Percentiles rank a stretch among this genome's conserved stretches.
phyloP scores from a whole-genome alignment of 2,797 vertebrate species.

The Sebastes kiyomatsui region DNA sequence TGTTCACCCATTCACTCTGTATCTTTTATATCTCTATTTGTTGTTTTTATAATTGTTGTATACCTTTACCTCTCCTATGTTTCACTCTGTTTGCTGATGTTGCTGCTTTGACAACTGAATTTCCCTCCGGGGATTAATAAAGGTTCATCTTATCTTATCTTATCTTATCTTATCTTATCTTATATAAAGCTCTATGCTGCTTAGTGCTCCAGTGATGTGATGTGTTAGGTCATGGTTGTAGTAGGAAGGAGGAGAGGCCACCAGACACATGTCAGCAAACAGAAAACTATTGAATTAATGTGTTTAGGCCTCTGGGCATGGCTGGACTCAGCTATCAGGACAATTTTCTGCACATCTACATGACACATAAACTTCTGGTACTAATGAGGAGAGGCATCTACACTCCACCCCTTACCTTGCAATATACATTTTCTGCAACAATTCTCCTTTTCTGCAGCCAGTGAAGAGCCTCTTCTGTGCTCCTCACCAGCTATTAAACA shows the following conservation, averaged over 20 bases:
- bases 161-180: too few species aligned
- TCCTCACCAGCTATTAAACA: conserved; percentile 18
- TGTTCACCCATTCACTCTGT: too few species aligned
- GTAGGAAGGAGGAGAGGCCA: conserved; percentile 20
- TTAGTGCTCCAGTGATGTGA: conserved; percentile 2
- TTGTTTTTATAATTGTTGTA: too few species aligned
- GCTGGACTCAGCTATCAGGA: conserved; percentile 29
- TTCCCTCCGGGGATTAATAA: too few species aligned
- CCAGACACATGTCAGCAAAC: conserved; percentile 63
- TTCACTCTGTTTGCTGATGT: too few species aligned
- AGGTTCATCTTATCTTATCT: too few species aligned
- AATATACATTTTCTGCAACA: background rate
- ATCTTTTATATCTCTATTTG: too few species aligned
- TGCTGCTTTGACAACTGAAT: too few species aligned
- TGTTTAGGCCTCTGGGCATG: conserved; percentile 56
- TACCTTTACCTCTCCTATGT: too few species aligned
- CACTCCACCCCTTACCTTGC: background rate
- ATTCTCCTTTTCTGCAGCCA: background rate
- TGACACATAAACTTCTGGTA: conserved; percentile 15
- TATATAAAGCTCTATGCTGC: background rate
- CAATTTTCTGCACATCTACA: conserved; percentile 3
- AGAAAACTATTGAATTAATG: conserved; percentile 64
- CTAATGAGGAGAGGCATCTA: background rate
- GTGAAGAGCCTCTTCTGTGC: background rate
- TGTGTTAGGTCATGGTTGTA: conserved; percentile 10